These are phyloP conservation scores for Drosophila auraria DNA, from an alignment of 1,140 invertebrate genomes.

Conservation along the genomic window DNA sequence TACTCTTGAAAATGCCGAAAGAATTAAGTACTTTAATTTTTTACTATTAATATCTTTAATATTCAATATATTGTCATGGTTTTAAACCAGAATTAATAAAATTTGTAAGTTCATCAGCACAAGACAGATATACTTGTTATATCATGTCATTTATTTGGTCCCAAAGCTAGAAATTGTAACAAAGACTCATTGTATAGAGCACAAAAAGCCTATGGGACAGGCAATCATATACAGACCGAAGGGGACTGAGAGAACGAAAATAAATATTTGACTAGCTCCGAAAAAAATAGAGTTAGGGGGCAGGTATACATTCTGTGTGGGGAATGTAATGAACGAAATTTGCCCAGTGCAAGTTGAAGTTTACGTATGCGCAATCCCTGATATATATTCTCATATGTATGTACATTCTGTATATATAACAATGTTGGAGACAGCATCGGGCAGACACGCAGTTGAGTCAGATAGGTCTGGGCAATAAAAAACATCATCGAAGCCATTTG, in stretches of 20 bases:
- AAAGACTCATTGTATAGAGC: neutral
- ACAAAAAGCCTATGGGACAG: constrained; percentile 27
- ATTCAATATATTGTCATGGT: neutral
- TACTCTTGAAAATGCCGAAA: neutral
- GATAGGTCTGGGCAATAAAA: constrained; percentile 80
- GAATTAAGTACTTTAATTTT: too few relatives aligned
- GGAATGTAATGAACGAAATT: constrained; percentile 58
- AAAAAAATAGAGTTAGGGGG: constrained; percentile 24
- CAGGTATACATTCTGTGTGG: constrained; percentile 2
- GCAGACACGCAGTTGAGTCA: constrained; percentile 53
- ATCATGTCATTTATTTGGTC: too few relatives aligned
- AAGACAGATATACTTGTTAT: neutral
- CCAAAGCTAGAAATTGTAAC: neutral
- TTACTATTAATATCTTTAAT: neutral
- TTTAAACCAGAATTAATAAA: too few relatives aligned
- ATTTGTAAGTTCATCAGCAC: too few relatives aligned
- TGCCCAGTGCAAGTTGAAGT: constrained; percentile 57
- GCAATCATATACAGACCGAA: constrained; percentile 15
- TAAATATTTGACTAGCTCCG: constrained; percentile 63
- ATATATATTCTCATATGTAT: constrained; percentile 2
- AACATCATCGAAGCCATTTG: constrained; percentile 82
- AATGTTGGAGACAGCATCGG: constrained; percentile 55
- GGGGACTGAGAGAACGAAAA: constrained; percentile 17
- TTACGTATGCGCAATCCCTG: constrained; percentile 66
- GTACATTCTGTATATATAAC: constrained; percentile 28